Base-by-base conservation (phyloP, 2,888 invertebrate species). In the Acleris cristana region DNA sequence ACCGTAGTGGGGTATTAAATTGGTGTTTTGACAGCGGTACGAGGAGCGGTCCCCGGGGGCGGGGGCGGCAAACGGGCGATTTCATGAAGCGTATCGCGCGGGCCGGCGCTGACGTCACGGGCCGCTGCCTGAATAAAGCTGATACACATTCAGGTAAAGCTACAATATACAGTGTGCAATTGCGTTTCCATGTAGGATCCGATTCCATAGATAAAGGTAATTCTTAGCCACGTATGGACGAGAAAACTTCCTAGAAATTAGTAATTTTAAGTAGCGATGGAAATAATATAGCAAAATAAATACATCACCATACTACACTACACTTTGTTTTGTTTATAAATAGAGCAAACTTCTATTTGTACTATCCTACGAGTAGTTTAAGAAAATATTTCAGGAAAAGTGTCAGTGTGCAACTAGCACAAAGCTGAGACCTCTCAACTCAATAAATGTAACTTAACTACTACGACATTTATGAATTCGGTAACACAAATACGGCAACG, bases 1-100 rank as follows among this genome's bases (percentile, higher is more conserved):
- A 61, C 58, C 51, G 65, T 44, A 34, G 62, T 48, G 23, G 21
- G 61, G 63, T 68, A 59, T 72, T 74, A 76, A 74, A 73, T 70
- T 76, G 72, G 71, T 78, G 82, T 83, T 79, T 81, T 79, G 82
- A 84, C 83, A 78, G 76, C 76, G 74, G 73, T 69, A 72, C 75
- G 76, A 78, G 75, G 77, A 80, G 79, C 73, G 74, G 76, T 74
- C 79, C 83, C 82, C 53, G 21, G 73, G 82, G 73, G 82, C 53
- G 21, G 73, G 79, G 82, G 72, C 65, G 71, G 74, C 59, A 55
- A 64, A 70, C 66, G 67, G 66, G 64, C 63, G 76, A 77, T 74
- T 82, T 79, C 79, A 82, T 81, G 83, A 79, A 75, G 71, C 76
- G 75, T 76, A 75, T 73, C 75, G 68, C 61, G 12, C 45, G 61